Conservation (phyloP, 2,888 invertebrate species). For the Dorcus hopei region DNA sequence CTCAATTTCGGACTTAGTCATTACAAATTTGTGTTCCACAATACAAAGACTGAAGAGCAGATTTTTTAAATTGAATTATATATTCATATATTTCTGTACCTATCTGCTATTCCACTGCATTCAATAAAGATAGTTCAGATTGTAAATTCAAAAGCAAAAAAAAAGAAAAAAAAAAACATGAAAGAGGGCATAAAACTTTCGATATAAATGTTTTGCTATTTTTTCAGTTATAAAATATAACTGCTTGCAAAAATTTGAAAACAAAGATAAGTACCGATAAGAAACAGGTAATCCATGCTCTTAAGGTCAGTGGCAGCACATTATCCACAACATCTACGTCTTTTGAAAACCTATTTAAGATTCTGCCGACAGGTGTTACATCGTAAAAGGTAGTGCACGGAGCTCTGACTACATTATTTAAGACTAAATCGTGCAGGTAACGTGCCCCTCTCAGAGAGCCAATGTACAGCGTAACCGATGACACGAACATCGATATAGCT, state of each 20-base stretch:
- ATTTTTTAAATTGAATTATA: too few relatives aligned
- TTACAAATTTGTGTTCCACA: too few relatives aligned
- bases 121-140: too few relatives aligned
- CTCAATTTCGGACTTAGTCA: too few relatives aligned
- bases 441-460: conserved; percentile 63
- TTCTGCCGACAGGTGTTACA: conserved; percentile 75
- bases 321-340: conserved; percentile 72
- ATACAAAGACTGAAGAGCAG: too few relatives aligned
- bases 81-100: too few relatives aligned
- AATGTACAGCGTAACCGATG: conserved; percentile 64
- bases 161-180: conserved; percentile 5
- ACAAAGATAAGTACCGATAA: conserved; percentile 52
- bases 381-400: conserved; percentile 74
- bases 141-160: not conserved
- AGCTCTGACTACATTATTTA: conserved; percentile 63
- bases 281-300: conserved; percentile 68
- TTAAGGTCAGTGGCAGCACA: conserved; percentile 67
- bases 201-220: too few relatives aligned
- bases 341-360: conserved; percentile 76
- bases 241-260: conserved; percentile 20
- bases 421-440: conserved; percentile 62
- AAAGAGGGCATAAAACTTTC: not conserved
- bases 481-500: conserved; percentile 65
- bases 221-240: conserved; percentile 22
- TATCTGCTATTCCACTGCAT: too few relatives aligned